Evolutionary conservation across 2,888 invertebrate genomes (phyloP).

Genomic region (Chelonus formosanus): DNA sequence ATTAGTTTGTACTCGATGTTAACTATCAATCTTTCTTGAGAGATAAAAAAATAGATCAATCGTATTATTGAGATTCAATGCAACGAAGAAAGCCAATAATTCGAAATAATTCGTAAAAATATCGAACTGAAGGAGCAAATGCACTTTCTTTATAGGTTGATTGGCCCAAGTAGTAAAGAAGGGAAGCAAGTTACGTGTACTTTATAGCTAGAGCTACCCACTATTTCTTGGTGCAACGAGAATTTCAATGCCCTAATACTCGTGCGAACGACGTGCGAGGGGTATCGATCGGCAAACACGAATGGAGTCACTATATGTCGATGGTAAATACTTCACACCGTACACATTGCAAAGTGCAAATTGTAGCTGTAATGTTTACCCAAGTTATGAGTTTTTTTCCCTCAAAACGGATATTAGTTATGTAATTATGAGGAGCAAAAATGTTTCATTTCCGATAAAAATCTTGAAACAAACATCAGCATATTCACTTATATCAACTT

Average conservation of each 20-base stretch:
- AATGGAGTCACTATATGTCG: background rate
- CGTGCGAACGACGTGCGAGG: slow-evolving; percentile 41
- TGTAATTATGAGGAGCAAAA: no score
- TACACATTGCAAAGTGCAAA: no score
- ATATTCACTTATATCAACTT: no score
- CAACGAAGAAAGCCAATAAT: slow-evolving; percentile 9
- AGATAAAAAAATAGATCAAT: no score
- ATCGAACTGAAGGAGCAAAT: slow-evolving; percentile 11
- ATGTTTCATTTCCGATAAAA: no score
- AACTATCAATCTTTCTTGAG: no score
- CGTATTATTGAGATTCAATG: slow-evolving; percentile 6
- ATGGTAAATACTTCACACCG: slow-evolving; percentile 8
- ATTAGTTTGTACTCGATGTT: no score
- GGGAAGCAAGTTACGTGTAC: slow-evolving; percentile 37
- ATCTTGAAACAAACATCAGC: no score
- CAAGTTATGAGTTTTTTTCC: no score
- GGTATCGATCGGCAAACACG: slow-evolving; percentile 37
- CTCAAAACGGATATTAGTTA: no score
- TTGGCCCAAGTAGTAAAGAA: slow-evolving; percentile 28
- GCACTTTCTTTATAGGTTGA: slow-evolving; percentile 30
- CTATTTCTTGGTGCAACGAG: slow-evolving; percentile 40
- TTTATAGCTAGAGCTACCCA: slow-evolving; percentile 39
- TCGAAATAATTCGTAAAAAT: slow-evolving; percentile 17
- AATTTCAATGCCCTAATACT: slow-evolving; percentile 43
- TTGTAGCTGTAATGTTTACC: no score